Base-by-base conservation (phyloP, 2,888 invertebrate genomes). In the Tryphoninae sp. region DNA sequence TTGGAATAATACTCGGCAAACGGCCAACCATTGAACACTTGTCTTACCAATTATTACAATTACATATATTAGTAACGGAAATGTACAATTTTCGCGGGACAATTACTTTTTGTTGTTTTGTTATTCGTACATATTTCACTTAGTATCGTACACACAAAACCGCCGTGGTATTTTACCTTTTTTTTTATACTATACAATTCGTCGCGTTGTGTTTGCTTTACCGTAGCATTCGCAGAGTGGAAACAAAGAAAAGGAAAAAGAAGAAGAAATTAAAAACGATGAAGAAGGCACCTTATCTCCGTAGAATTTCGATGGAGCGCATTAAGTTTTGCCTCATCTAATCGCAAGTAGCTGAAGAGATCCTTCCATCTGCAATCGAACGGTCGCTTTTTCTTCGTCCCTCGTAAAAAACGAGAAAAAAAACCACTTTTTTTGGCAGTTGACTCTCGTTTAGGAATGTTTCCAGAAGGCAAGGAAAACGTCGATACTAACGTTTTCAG, bases 391-490 rank as follows among this genome's bases (percentile, higher is more conserved):
- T 42, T 51, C 64, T 13, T 11, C 42, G 59, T 68, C n/a, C n/a
- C 68, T 55, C 45, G 19, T 82, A 53, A 51, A 26, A 19, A n/a
- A 68, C 62, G 69, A 73, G 16, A 49, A 13, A 22, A 22, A 68
- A 53, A 1, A 11, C 22, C 16, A 42, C 33, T 40, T 59, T 65
- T 72, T 69, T 85, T 87, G 89, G 88, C 89, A 89, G 87, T 89
- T 86, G 87, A 86, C 84, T 86, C 87, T 87, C 55, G 67, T 45
- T 77, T 71, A 88, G 90, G 91, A 91, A 91, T 91, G 91, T 90
- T 84, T 88, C 88, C 88, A 87, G 83, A 86, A 86, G 84, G 82
- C 86, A 85, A 85, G 82, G 81, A 84, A 82, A 51, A 83, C 80
- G 77, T 81, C 72, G 69, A 73, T 65, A 45, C 80, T 85, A 84